phyloP scores from a whole-genome alignment of 2,888 invertebrate genomes.

The Drosophila incognita region DNA sequence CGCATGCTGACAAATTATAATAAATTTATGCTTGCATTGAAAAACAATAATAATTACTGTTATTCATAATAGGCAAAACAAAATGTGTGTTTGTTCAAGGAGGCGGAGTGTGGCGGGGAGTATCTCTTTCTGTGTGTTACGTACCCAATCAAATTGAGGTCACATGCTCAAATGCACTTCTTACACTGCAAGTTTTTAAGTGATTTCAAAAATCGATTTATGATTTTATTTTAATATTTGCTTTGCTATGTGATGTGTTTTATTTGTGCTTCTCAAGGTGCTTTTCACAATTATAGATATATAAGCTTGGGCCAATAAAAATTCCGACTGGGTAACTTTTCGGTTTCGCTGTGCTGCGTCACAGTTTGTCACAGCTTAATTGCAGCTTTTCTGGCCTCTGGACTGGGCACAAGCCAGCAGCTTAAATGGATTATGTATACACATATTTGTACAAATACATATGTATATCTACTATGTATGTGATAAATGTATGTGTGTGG shows the following conservation, averaged over 20 bases:
- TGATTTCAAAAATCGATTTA: not conserved
- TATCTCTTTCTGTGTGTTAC: not conserved
- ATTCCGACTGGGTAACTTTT: slow-evolving; percentile 10
- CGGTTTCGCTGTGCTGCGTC: slow-evolving; percentile 32
- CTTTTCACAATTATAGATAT: too few species aligned
- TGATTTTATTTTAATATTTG: not conserved
- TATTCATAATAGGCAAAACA: slow-evolving; percentile 56
- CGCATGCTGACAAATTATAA: slow-evolving; percentile 60
- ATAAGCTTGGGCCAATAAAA: not conserved
- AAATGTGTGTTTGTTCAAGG: slow-evolving; percentile 11
- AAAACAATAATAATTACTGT: slow-evolving; percentile 65
- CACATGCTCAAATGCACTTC: slow-evolving; percentile 3
- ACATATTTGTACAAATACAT: slow-evolving; percentile 46
- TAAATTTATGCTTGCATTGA: slow-evolving; percentile 59
- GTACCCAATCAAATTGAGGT: not conserved
- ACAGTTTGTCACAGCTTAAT: slow-evolving; percentile 73
- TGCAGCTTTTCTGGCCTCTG: slow-evolving; percentile 60
- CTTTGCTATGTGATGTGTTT: not conserved
- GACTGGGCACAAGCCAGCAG: slow-evolving; percentile 47
- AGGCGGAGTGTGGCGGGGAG: not conserved
- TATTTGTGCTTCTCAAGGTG: not conserved
- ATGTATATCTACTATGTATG: slow-evolving; percentile 13
- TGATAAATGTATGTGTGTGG: slow-evolving; percentile 5
- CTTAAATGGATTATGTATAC: slow-evolving; percentile 68
- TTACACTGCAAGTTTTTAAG: accelerated